Percentiles rank a stretch among this genome's conserved stretches.
These are phyloP conservation scores for Botia kubotai DNA, from an alignment of 2,797 vertebrate species.

Conservation along the genomic window DNA sequence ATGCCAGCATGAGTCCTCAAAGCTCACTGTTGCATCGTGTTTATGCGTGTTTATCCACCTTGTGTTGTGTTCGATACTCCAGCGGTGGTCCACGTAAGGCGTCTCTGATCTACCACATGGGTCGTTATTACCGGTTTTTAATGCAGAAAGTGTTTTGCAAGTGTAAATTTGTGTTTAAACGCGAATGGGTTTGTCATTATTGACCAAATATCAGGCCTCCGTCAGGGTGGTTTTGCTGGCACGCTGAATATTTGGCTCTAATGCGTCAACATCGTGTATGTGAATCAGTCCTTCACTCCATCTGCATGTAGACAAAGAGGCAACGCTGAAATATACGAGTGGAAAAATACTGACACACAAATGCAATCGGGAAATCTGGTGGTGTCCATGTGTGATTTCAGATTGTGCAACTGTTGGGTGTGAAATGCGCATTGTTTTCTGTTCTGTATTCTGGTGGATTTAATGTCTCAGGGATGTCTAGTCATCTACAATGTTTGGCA, in stretches of 20 bases:
- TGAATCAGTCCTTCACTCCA: slow-evolving; percentile 28
- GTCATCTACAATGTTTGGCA: no score
- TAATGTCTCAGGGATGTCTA: no score
- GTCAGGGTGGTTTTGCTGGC: slow-evolving; percentile 28
- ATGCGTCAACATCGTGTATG: slow-evolving; percentile 48
- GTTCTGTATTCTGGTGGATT: neutral
- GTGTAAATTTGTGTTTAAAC: no score
- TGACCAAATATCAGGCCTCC: slow-evolving; percentile 11
- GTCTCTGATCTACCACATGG: slow-evolving; percentile 18
- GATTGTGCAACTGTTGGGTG: neutral
- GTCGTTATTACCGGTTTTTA: neutral
- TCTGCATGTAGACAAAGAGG: slow-evolving; percentile 33
- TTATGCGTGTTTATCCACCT: neutral
- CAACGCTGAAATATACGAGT: slow-evolving; percentile 19
- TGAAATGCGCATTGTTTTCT: neutral
- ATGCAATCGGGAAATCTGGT: neutral
- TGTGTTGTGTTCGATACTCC: neutral
- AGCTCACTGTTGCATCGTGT: neutral
- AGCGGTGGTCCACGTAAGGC: neutral
- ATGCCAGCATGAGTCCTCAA: neutral
- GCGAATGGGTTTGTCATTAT: neutral
- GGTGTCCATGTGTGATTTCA: neutral
- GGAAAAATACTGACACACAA: slow-evolving; percentile 1
- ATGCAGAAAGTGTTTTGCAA: neutral
- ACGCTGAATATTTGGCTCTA: slow-evolving; percentile 29